These are phyloP conservation scores for Rattus norvegicus DNA, from an alignment of 2,113 vertebrate species.

Conservation along the genomic window GRCr8 NC_086020.1:126538501-126539000, in stretches of 20 bases:
- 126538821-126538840: neutral
- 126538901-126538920: neutral
- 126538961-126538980: neutral
- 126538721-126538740: neutral
- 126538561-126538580: neutral
- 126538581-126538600: neutral
- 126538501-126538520: too few relatives aligned
- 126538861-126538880: neutral
- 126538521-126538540: neutral
- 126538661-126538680: neutral
- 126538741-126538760: neutral
- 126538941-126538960: neutral
- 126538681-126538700: neutral
- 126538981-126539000: neutral
- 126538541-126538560: neutral
- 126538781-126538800: neutral
- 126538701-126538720: neutral
- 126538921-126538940: neutral
- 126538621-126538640: neutral
- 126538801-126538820: neutral
- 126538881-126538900: neutral
- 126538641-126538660: too few relatives aligned
- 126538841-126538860: neutral
- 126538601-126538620: neutral
- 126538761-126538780: neutral